Conservation (phyloP, 1,140 invertebrate genomes). For the Branchinecta lynchi region DNA sequence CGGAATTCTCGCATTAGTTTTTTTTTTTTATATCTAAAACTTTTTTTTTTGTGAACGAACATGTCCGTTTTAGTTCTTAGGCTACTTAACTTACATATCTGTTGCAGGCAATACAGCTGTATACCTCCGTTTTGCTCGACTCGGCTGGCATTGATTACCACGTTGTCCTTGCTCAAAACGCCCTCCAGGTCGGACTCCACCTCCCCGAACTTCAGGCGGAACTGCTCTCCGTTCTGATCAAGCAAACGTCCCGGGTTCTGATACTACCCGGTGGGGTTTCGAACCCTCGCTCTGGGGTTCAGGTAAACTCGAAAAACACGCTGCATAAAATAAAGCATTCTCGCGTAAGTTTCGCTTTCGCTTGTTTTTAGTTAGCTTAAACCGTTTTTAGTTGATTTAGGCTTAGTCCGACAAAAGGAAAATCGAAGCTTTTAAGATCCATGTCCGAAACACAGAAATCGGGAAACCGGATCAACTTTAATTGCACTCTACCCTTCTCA, state of each 20-base stretch:
- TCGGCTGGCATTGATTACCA: constrained; percentile 90
- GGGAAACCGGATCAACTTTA: too few relatives aligned
- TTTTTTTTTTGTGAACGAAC: too few relatives aligned
- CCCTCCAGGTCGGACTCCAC: constrained; percentile 73
- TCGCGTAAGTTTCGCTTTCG: constrained; percentile 36
- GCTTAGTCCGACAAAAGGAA: too few relatives aligned
- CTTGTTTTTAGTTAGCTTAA: constrained; percentile 29
- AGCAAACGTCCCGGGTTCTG: constrained; percentile 73
- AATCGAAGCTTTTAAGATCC: too few relatives aligned
- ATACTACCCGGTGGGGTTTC: constrained; percentile 39
- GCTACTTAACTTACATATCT: constrained; percentile 23
- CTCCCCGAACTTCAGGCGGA: constrained; percentile 78
- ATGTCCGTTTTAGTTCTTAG: too few relatives aligned
- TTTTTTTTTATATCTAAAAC: too few relatives aligned
- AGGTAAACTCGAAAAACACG: constrained; percentile 51
- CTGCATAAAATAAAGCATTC: constrained; percentile 36
- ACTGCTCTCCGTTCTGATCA: constrained; percentile 73
- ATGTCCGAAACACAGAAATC: too few relatives aligned
- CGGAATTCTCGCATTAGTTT: too few relatives aligned
- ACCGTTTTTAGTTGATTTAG: too few relatives aligned
- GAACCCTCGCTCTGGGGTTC: constrained; percentile 57
- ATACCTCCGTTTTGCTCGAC: constrained; percentile 83
- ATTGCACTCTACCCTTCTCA: too few relatives aligned
- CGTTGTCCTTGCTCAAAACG: constrained; percentile 83
- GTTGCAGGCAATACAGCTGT: constrained; percentile 71